These are phyloP conservation scores for Sylvilagus bachmani DNA, from an alignment of 2,113 vertebrate species.

Conservation along the genomic window DNA sequence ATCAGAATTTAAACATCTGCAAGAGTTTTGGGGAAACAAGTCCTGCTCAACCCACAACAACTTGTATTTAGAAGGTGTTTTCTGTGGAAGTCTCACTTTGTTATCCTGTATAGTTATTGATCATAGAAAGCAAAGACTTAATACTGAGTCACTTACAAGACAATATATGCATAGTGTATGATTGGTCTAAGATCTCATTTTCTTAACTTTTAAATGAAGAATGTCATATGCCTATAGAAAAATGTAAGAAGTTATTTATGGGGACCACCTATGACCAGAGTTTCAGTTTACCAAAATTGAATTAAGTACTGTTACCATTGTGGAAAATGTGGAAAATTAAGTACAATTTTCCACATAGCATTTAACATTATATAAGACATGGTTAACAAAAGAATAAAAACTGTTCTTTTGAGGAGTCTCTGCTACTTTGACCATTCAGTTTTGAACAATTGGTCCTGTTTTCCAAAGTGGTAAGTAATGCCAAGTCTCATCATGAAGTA, in stretches of 20 bases:
- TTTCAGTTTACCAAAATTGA: conserved; percentile 48
- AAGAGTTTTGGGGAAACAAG: too few species aligned
- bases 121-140: conserved; percentile 18
- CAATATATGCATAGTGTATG: neutral
- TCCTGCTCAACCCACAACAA: too few species aligned
- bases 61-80: conserved; percentile 23
- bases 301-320: neutral
- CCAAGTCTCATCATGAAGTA: neutral
- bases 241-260: neutral
- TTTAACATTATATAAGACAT: neutral
- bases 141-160: neutral
- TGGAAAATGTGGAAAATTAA: neutral
- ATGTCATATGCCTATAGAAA: neutral
- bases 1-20: too few species aligned
- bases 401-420: neutral
- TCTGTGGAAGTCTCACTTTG: neutral
- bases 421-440: neutral
- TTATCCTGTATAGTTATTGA: conserved; percentile 30
- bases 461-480: neutral
- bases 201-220: conserved; percentile 26
- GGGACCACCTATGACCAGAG: neutral
- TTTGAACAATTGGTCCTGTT: neutral
- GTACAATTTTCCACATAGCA: neutral
- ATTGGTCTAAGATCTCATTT: conserved; percentile 17
- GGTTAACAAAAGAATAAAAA: conserved; percentile 38